Conservation (phyloP, 2,888 invertebrate genomes). For the Dicycla oo region DNA sequence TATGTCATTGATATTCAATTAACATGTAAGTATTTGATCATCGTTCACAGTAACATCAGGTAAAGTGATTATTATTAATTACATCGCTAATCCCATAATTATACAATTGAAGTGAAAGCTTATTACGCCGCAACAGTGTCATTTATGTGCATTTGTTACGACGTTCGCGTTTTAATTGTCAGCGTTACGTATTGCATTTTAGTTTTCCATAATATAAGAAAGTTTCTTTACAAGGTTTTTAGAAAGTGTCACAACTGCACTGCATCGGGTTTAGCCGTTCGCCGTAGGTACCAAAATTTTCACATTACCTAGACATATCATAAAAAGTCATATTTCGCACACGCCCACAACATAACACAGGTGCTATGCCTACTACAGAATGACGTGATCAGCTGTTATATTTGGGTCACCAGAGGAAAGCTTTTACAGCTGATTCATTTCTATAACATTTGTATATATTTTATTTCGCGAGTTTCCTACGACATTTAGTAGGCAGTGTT, state of each 20-base stretch:
- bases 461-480: constrained; percentile 31
- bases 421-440: constrained; percentile 50
- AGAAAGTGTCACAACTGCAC: not conserved
- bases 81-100: not conserved
- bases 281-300: not conserved
- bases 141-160: constrained; percentile 6
- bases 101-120: constrained; percentile 8
- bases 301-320: constrained; percentile 5
- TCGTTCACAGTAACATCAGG: not conserved
- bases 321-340: not conserved
- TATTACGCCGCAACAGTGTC: not conserved
- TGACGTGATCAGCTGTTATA: constrained; percentile 64
- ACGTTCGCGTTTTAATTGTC: not conserved
- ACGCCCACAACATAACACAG: constrained; percentile 31
- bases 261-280: not conserved
- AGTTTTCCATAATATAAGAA: constrained; percentile 8
- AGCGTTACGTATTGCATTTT: not conserved
- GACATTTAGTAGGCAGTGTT: constrained; percentile 44
- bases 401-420: constrained; percentile 71
- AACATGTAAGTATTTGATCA: not conserved
- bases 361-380: constrained; percentile 47
- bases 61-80: constrained; percentile 3
- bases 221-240: not conserved
- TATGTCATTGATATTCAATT: not conserved
- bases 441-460: constrained; percentile 46